A percentile compares a stretch with the other conserved stretches of the same genome.
These are phyloP conservation scores for Jaculus jaculus DNA, from an alignment of 2,113 vertebrate genomes.

Conservation along the genomic window DNA sequence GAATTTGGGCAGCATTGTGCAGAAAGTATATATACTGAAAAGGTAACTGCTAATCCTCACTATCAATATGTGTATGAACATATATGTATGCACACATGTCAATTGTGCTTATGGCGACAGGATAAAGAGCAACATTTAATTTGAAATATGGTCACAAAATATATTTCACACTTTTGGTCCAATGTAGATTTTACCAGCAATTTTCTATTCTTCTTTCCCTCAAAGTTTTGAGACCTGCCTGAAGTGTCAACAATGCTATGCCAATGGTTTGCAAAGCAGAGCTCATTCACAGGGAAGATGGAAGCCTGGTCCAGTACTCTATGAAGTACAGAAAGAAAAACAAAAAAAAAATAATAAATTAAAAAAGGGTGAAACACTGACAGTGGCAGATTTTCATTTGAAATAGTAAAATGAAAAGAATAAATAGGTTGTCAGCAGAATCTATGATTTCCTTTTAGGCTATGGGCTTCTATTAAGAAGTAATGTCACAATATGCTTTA, in stretches of 20 bases:
- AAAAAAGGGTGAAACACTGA: slow-evolving; percentile 22
- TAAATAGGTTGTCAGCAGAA: slow-evolving; percentile 51
- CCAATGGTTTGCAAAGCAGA: slow-evolving; percentile 69
- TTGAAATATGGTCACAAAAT: slow-evolving; percentile 35
- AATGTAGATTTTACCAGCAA: slow-evolving; percentile 41
- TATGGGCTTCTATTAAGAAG: slow-evolving; percentile 30
- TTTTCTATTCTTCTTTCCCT: slow-evolving; percentile 47
- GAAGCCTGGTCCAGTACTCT: background rate
- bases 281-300: slow-evolving; percentile 33
- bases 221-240: slow-evolving; percentile 34
- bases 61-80: background rate
- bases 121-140: slow-evolving; percentile 26
- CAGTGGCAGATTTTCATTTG: slow-evolving; percentile 58
- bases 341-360: background rate
- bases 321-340: slow-evolving; percentile 16
- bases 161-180: background rate
- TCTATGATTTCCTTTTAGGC: background rate
- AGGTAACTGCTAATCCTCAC: background rate
- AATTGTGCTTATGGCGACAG: background rate
- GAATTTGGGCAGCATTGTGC: background rate
- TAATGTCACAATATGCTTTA: slow-evolving; percentile 47
- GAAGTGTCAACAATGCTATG: slow-evolving; percentile 41
- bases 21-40: background rate
- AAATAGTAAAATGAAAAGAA: slow-evolving; percentile 54
- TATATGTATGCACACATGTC: background rate